A percentile compares a stretch with the other conserved stretches of the same genome.
phyloP scores from a whole-genome alignment of 1,140 invertebrate genomes.

The Elysia chlorotica region DNA sequence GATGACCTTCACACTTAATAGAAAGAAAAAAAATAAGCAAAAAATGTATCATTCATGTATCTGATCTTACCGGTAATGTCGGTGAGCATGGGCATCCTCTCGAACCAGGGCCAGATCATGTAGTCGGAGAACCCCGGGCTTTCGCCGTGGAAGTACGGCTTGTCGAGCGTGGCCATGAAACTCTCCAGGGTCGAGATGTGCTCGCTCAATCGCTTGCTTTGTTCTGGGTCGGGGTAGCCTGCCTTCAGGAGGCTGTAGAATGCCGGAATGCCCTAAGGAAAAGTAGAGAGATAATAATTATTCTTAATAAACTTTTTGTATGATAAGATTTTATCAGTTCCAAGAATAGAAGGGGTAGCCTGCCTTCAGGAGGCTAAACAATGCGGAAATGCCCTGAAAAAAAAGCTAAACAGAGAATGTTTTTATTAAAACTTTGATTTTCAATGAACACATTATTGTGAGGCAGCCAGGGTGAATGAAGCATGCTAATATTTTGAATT shows the following conservation, averaged over 20 bases:
- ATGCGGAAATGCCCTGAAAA: conserved; percentile 29
- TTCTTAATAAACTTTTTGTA: neutral
- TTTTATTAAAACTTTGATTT: neutral
- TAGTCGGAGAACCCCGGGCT: conserved; percentile 34
- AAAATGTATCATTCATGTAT: neutral
- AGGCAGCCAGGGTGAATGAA: too few species aligned
- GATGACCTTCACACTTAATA: neutral
- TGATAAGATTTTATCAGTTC: too few species aligned
- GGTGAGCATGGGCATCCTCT: conserved; percentile 31
- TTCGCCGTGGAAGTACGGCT: conserved; percentile 33
- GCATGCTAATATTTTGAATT: too few species aligned
- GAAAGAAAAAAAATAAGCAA: neutral
- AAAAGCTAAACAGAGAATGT: neutral
- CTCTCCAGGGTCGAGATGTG: conserved; percentile 22
- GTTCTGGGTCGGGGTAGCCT: conserved; percentile 19
- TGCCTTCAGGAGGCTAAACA: conserved; percentile 26
- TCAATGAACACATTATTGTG: too few species aligned
- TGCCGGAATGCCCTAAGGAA: conserved; percentile 27
- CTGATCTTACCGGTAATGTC: conserved; percentile 26
- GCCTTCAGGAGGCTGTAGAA: conserved; percentile 30
- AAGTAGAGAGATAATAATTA: neutral
- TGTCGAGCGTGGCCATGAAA: conserved; percentile 15
- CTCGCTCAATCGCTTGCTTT: conserved; percentile 13
- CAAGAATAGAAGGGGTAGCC: too few species aligned
- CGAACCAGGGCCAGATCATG: conserved; percentile 48